Conservation (phyloP, 2,797 vertebrate genomes). For the Enteromius fasciolatus region DNA sequence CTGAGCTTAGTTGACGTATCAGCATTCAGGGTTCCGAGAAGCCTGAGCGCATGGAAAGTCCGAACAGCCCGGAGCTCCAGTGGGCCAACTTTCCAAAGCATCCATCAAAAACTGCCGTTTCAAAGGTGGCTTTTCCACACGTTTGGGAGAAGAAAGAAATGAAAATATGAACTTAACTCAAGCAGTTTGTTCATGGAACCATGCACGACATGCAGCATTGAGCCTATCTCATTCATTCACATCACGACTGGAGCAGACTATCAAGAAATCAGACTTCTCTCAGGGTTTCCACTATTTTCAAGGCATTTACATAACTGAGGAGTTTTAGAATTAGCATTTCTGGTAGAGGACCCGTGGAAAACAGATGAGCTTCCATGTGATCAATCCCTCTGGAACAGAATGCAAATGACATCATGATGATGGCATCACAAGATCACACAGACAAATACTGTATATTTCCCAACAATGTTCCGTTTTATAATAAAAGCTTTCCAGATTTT, state of each 20-base stretch:
- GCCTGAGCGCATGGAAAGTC: conserved; percentile 59
- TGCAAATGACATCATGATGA: not conserved
- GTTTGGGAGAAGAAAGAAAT: conserved; percentile 30
- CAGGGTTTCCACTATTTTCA: conserved; percentile 10
- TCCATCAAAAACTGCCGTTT: conserved; percentile 50
- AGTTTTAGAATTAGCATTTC: not conserved
- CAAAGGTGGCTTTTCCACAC: conserved; percentile 48
- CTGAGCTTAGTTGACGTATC: conserved; percentile 11
- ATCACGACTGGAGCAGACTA: not conserved
- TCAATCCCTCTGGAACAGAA: not conserved
- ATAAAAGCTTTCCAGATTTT: not conserved
- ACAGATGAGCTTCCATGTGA: conserved; percentile 1
- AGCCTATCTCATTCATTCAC: conserved; percentile 20
- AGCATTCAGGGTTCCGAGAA: conserved; percentile 45
- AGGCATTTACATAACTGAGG: not conserved
- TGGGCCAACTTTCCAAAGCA: conserved; percentile 60
- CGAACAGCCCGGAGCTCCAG: conserved; percentile 7
- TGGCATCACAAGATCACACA: not conserved
- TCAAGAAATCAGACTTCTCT: not conserved
- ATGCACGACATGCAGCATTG: not conserved
- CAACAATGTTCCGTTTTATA: not conserved
- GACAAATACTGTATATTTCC: not conserved
- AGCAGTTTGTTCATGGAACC: conserved; percentile 28
- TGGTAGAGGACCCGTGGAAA: not conserved
- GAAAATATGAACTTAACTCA: conserved; percentile 28